These are phyloP conservation scores for Noctua janthe DNA, from an alignment of 2,888 invertebrate species.

Conservation along the genomic window DNA sequence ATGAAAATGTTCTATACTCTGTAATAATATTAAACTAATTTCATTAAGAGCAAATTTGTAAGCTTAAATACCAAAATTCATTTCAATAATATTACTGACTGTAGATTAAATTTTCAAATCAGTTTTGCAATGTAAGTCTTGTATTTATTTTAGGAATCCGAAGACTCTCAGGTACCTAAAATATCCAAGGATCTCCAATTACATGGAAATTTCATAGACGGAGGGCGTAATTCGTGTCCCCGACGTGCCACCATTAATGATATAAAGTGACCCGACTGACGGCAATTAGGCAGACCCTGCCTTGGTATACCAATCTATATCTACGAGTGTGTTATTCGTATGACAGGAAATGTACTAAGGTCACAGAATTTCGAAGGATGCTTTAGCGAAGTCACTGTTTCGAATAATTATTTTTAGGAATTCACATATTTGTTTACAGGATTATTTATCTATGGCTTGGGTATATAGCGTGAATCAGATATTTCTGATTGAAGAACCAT, in stretches of 20 bases:
- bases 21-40: neutral
- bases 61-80: neutral
- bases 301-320: conserved; percentile 33
- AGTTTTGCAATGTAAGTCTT: neutral
- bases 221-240: conserved; percentile 69
- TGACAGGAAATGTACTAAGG: conserved; percentile 15
- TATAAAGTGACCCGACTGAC: conserved; percentile 71
- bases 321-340: conserved; percentile 20
- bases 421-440: neutral
- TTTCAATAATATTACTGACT: neutral
- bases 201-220: conserved; percentile 81
- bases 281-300: conserved; percentile 59
- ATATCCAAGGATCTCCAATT: conserved; percentile 77
- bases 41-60: neutral
- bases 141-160: conserved; percentile 36
- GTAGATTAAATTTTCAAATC: neutral
- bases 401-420: neutral
- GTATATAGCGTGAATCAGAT: neutral
- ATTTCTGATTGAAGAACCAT: neutral
- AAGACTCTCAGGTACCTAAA: conserved; percentile 42
- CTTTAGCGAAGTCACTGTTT: neutral
- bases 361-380: neutral
- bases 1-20: neutral
- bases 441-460: neutral
- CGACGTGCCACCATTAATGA: conserved; percentile 73